phyloP scores from a whole-genome alignment of 2,888 invertebrate species.

The Chrysomela aeneicollis region DNA sequence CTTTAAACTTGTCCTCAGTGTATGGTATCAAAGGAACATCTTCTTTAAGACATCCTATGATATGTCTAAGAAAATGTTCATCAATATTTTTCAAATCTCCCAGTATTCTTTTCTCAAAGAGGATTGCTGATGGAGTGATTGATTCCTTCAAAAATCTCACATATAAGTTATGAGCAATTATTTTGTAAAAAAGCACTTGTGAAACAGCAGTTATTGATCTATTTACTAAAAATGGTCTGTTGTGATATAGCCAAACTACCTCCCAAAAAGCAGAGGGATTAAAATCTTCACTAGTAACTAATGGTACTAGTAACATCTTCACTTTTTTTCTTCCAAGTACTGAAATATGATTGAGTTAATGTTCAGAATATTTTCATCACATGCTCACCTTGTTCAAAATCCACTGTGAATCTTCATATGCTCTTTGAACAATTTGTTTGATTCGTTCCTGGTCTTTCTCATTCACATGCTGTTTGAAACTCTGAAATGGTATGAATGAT shows the following conservation, averaged over 20 bases:
- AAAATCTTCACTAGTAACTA: conserved; percentile 54
- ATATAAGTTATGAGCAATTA: conserved; percentile 44
- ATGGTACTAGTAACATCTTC: conserved; percentile 54
- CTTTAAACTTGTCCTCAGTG: conserved; percentile 42
- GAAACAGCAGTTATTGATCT: conserved; percentile 71
- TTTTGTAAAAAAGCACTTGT: conserved; percentile 50
- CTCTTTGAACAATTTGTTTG: conserved; percentile 74
- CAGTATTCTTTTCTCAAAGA: conserved; percentile 55
- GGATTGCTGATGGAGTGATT: conserved; percentile 51
- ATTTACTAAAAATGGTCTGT: conserved; percentile 77
- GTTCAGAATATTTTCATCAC: background rate
- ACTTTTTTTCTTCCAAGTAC: conserved; percentile 44
- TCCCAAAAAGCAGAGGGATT: conserved; percentile 69
- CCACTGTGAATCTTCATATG: conserved; percentile 79
- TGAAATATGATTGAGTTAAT: conserved; percentile 40
- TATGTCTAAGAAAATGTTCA: conserved; percentile 49
- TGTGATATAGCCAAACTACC: conserved; percentile 69
- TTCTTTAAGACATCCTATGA: conserved; percentile 53
- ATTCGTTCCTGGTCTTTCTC: conserved; percentile 78
- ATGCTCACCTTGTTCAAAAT: conserved; percentile 74
- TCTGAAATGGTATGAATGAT: conserved; percentile 63
- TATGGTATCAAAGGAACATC: conserved; percentile 44
- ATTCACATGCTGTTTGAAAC: conserved; percentile 76
- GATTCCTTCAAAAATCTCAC: conserved; percentile 48
- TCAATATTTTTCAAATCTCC: conserved; percentile 48